A percentile compares a stretch with the other conserved stretches of the same genome.
Evolutionary conservation across 2,888 invertebrate genomes (phyloP).

Genomic region (Conus canariensis): DNA sequence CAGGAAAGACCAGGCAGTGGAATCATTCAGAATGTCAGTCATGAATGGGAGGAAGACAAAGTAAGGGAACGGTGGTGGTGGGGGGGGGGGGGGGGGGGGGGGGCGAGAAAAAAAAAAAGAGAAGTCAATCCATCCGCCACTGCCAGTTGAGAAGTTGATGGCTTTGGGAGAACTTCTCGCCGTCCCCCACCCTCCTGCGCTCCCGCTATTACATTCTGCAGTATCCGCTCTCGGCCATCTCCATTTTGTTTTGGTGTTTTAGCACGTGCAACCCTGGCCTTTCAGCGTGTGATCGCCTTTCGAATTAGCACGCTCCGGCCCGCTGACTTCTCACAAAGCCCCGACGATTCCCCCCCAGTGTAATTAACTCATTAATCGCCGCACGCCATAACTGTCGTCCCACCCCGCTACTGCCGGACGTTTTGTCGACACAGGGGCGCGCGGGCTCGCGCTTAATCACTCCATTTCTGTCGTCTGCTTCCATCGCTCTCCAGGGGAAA

Average conservation of each 20-base stretch:
- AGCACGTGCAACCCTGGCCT: conserved; percentile 18
- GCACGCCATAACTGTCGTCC: conserved; percentile 22
- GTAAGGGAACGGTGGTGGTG: too few relatives aligned
- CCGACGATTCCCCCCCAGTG: neutral
- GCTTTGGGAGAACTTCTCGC: neutral
- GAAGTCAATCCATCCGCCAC: neutral
- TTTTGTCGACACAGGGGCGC: conserved; percentile 28
- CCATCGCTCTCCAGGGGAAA: conserved; percentile 36
- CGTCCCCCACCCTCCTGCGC: neutral
- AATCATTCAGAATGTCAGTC: neutral
- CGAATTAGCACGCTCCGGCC: conserved; percentile 14
- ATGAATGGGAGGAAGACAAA: too few relatives aligned
- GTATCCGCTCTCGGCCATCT: neutral
- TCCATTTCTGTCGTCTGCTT: neutral
- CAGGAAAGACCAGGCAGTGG: neutral
- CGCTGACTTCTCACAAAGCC: conserved; percentile 4
- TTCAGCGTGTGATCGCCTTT: conserved; percentile 31
- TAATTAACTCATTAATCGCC: conserved; percentile 38
- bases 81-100: too few relatives aligned
- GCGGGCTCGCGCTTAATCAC: conserved; percentile 24
- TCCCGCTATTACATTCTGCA: neutral
- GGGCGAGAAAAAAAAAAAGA: neutral
- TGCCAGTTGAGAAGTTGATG: neutral
- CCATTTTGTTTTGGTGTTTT: neutral
- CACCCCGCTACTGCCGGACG: neutral